phyloP scores from a whole-genome alignment of 2,888 invertebrate species.

The Norana najaformis region DNA sequence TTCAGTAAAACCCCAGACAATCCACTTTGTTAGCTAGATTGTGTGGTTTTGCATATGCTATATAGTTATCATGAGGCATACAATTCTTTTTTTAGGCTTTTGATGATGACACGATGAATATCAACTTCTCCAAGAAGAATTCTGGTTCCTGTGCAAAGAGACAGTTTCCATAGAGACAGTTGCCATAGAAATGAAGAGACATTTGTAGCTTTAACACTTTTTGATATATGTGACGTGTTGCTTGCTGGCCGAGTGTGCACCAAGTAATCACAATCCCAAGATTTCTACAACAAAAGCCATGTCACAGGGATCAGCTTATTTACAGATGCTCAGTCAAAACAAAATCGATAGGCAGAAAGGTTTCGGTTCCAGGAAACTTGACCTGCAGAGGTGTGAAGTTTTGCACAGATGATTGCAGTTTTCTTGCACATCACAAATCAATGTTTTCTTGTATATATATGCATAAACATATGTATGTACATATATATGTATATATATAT shows the following conservation, averaged over 20 bases:
- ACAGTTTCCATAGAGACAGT: neutral
- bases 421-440: neutral
- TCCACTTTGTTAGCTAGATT: neutral
- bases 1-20: neutral
- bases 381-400: no score
- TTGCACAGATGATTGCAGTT: neutral
- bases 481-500: neutral
- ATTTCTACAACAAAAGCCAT: no score
- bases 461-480: neutral
- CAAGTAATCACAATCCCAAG: no score
- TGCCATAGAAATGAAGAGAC: neutral
- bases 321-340: no score
- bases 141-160: neutral
- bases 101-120: neutral
- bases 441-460: neutral
- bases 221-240: neutral
- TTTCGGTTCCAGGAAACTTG: no score
- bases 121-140: no score
- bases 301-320: no score
- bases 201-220: neutral
- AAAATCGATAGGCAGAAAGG: no score
- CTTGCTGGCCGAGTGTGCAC: neutral
- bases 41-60: neutral
- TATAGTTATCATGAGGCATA: neutral
- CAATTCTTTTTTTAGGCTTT: neutral